Conservation (phyloP, 2,797 vertebrate genomes). For the Scyliorhinus canicula region DNA sequence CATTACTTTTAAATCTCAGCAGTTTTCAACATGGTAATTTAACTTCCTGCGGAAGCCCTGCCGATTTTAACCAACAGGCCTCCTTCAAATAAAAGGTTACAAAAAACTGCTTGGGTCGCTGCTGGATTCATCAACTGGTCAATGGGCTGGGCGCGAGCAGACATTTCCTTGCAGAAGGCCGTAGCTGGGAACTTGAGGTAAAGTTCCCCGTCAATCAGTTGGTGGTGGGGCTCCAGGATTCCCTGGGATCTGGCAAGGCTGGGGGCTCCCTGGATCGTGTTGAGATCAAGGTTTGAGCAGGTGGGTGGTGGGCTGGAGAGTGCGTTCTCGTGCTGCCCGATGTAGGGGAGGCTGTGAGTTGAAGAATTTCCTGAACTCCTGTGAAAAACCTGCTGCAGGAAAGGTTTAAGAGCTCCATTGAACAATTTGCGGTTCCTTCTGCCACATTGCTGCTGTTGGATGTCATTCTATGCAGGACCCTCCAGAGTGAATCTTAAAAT, state of each 20-base stretch:
- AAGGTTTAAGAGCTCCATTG: background rate
- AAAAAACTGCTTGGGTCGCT: background rate
- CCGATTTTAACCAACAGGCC: background rate
- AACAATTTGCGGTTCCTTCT: background rate
- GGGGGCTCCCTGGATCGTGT: background rate
- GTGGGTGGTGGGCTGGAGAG: background rate
- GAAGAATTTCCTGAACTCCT: background rate
- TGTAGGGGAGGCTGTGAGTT: background rate
- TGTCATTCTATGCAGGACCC: background rate
- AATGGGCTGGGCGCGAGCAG: background rate
- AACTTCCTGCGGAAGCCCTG: background rate
- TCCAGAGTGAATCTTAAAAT: background rate
- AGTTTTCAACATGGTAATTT: background rate
- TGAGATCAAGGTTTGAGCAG: background rate
- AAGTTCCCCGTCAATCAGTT: background rate
- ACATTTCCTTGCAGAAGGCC: background rate
- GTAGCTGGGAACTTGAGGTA: background rate
- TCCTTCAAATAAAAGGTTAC: background rate
- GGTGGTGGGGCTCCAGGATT: background rate
- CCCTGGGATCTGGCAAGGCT: no score
- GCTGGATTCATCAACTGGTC: background rate
- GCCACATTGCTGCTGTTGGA: background rate
- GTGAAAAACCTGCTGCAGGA: no score
- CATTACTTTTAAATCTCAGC: background rate
- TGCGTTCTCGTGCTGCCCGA: background rate